A percentile compares a stretch with the other conserved stretches of the same genome.
phyloP scores from a whole-genome alignment of 2,113 vertebrate genomes.

The Psophia crepitans region DNA sequence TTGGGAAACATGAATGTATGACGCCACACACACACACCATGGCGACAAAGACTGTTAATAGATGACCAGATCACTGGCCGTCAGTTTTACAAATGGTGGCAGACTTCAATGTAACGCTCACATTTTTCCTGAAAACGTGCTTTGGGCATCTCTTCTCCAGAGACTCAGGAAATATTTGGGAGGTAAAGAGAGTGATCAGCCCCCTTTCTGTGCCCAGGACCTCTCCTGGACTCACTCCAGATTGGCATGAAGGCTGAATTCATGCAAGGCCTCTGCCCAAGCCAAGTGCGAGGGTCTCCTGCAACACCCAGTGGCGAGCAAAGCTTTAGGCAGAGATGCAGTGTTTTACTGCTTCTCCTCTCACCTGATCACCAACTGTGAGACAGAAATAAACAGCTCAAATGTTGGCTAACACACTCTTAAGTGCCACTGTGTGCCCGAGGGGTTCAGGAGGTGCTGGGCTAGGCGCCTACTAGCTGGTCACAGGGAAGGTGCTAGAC shows the following conservation, averaged over 20 bases:
- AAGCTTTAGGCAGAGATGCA: background rate
- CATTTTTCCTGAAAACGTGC: background rate
- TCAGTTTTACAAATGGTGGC: background rate
- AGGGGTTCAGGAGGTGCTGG: background rate
- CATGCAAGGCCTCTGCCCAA: fast-evolving
- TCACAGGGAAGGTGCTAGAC: background rate
- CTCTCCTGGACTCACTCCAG: background rate
- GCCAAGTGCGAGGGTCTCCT: background rate
- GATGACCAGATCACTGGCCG: background rate
- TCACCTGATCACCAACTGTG: background rate
- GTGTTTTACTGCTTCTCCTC: background rate
- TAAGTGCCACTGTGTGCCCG: background rate
- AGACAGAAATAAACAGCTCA: background rate
- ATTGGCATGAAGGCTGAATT: background rate
- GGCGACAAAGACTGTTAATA: background rate
- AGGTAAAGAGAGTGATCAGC: background rate
- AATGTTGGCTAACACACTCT: fast-evolving
- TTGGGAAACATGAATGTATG: background rate
- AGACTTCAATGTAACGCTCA: background rate
- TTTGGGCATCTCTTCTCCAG: background rate
- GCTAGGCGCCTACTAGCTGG: background rate
- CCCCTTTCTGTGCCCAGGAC: background rate
- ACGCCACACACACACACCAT: fast-evolving
- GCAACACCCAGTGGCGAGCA: background rate
- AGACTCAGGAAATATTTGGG: background rate